A percentile compares a stretch with the other conserved stretches of the same genome.
These are phyloP conservation scores for Cheilosia impressa DNA, from an alignment of 2,888 invertebrate genomes.

Conservation along the genomic window DNA sequence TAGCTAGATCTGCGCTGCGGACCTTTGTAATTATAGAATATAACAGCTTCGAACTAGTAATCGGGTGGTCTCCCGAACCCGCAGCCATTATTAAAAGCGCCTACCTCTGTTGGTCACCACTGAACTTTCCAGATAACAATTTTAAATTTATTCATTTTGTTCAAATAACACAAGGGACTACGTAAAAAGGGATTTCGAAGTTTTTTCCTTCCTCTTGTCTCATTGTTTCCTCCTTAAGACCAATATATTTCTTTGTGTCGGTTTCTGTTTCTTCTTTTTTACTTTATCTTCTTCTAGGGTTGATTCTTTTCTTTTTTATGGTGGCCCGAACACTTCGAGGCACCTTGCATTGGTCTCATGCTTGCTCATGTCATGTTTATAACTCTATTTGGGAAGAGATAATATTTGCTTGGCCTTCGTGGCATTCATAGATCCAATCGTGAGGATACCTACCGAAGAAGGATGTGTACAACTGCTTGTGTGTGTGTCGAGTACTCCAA, in stretches of 20 bases:
- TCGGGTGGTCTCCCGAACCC: background rate
- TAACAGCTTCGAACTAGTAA: too few species aligned
- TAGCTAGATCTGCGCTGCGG: too few species aligned
- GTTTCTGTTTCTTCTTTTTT: background rate
- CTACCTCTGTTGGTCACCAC: slow-evolving; percentile 14
- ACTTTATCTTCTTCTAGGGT: slow-evolving; percentile 5
- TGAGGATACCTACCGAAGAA: background rate
- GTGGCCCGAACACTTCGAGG: slow-evolving; percentile 17
- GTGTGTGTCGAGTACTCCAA: slow-evolving; percentile 13
- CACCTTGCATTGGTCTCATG: slow-evolving; percentile 28
- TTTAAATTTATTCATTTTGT: slow-evolving; percentile 33
- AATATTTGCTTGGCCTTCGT: slow-evolving; percentile 41
- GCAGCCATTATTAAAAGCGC: background rate
- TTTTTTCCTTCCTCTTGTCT: background rate
- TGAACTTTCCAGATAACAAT: slow-evolving; percentile 19
- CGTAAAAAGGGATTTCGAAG: slow-evolving; percentile 11
- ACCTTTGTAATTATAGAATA: too few species aligned
- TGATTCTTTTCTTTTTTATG: slow-evolving; percentile 5
- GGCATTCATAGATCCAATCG: background rate
- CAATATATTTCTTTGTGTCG: slow-evolving; percentile 6
- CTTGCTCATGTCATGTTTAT: slow-evolving; percentile 38
- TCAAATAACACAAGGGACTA: slow-evolving; percentile 36
- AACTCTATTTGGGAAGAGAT: slow-evolving; percentile 56
- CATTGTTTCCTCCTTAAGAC: slow-evolving; percentile 9
- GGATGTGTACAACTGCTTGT: background rate